These are phyloP conservation scores for Tridacna crocea DNA, from an alignment of 2,888 invertebrate species.

Conservation along the genomic window DNA sequence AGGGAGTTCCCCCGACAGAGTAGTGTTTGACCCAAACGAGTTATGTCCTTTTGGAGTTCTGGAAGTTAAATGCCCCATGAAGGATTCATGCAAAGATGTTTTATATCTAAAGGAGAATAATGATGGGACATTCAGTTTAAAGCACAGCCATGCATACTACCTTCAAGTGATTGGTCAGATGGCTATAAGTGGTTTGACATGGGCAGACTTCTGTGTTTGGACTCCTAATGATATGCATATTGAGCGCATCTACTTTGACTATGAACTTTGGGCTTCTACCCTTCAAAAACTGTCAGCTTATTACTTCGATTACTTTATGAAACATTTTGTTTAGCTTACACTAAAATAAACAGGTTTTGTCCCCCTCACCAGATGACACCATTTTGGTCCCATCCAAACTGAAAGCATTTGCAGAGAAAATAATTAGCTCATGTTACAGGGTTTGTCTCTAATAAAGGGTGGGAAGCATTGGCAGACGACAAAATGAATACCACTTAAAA, in stretches of 20 bases:
- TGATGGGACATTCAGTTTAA: constrained; percentile 16
- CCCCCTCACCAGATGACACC: too few species aligned
- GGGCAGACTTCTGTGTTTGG: constrained; percentile 35
- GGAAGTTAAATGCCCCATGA: constrained; percentile 32
- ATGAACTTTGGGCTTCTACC: neutral
- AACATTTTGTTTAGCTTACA: too few species aligned
- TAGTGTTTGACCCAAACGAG: constrained; percentile 25
- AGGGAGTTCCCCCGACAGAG: constrained; percentile 18
- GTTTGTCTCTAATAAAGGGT: too few species aligned
- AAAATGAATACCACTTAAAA: too few species aligned
- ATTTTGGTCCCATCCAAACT: too few species aligned
- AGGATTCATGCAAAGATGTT: constrained; percentile 10
- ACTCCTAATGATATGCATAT: constrained; percentile 27
- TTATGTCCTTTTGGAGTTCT: constrained; percentile 14
- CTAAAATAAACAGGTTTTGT: too few species aligned
- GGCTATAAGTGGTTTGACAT: constrained; percentile 20
- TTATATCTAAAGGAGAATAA: constrained; percentile 17
- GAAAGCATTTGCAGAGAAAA: too few species aligned
- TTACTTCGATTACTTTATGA: constrained; percentile 9
- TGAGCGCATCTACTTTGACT: constrained; percentile 10
- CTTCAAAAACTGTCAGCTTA: neutral
- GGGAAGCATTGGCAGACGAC: too few species aligned
- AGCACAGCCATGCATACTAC: neutral
- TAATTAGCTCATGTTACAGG: too few species aligned
- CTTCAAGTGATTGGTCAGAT: neutral